Evolutionary conservation across 1,140 invertebrate genomes (phyloP), one percentile per base, ranked within the genome.

Genomic region (Drosophila cardini): DNA sequence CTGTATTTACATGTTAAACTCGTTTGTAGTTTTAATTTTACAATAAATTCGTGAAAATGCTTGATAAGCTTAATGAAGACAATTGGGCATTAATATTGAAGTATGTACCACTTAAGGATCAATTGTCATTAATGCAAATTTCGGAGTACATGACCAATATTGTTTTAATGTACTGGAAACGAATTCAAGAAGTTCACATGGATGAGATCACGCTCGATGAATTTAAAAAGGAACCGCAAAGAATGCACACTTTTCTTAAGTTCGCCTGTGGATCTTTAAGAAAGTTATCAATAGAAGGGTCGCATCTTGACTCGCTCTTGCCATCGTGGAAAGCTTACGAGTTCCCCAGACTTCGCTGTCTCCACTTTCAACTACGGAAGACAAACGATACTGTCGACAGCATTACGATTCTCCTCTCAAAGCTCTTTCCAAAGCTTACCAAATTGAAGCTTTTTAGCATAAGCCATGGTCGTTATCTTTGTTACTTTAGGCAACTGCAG

Each of bases 251-350:
- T 26, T 52, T 34, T n/a, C 13, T 52, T 6, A 3, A 52, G 26
- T 8, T 2, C 0, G 48, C 26, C n/a, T 9, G 26, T 11, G n/a
- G 30, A 8, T 15, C 48, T 1, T n/a, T 52, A 26, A 1, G 32
- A 32, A 52, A 6, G 30, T 15, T 52, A 9, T 15, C 9, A 5
- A 6, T 52, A 3, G 7, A 7, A 11, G 48, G 48, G 2, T 11
- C 26, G 8, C 9, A 15, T 13, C 6, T 52, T 13, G 26, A 52
- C 1, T 1, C 7, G 9, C n/a, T 52, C 11, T 13, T 52, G 21
- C 48, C 26, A 4, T 52, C 48, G 8, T 52, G 48, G 48, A 52
- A 52, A 26, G 4, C 30, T 4, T 52, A 52, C 13, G 48, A 52
- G 26, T 52, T 52, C 8, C 48, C 7, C 6, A 26, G 5, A 7